Base-by-base conservation (phyloP, 1,140 invertebrate genomes). In the Heliconius congener region DNA sequence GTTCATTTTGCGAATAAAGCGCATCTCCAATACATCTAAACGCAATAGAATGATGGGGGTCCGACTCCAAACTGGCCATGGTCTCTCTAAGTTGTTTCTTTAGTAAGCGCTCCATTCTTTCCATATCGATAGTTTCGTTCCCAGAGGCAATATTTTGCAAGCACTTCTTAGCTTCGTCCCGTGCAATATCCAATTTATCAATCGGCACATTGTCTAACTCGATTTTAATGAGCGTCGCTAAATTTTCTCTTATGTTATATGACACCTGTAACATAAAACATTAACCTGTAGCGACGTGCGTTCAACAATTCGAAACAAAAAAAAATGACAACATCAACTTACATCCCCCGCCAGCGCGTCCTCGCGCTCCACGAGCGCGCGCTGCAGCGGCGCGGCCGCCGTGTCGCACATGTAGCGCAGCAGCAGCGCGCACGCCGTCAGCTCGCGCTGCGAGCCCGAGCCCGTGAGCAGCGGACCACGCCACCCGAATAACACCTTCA, bases 351-450 rank as follows among this genome's bases (percentile, higher is more conserved):
- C 97, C 84, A 96, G 96, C 0, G 98, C 97, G 87, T 98, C 97
- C 57, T 97, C 96, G 30, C 96, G 96, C 94, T 99, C 98, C 6
- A 99, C 97, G 94, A 99, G 98, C 81, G 97, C 96, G 85, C 97
- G 96, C 87, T 98, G 97, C 71, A 99, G 89, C 8, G 98, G 98
- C 85, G 98, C 97, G 30, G 98, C 96, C 19, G 98, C 96, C 18
- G 97, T 98, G 83, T 98, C 97, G 4, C 97, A 97, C 37, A 99
- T 92, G 94, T 99, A 99, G 79, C 98, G 97, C 74, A 98, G 91
- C 8, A 98, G 90, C n/a, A 98, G 91, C 23, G 95, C 95, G 79
- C 96, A 95, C 4, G 96, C 96, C 27, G 95, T 95, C 66, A 97
- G 90, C 93, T 95, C 86, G 95, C 96, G 82, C 95, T 91, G 81